Percentiles rank a stretch among this genome's conserved stretches.
Conservation (phyloP, 1,140 invertebrate genomes). For the Brachionus rubens region DNA sequence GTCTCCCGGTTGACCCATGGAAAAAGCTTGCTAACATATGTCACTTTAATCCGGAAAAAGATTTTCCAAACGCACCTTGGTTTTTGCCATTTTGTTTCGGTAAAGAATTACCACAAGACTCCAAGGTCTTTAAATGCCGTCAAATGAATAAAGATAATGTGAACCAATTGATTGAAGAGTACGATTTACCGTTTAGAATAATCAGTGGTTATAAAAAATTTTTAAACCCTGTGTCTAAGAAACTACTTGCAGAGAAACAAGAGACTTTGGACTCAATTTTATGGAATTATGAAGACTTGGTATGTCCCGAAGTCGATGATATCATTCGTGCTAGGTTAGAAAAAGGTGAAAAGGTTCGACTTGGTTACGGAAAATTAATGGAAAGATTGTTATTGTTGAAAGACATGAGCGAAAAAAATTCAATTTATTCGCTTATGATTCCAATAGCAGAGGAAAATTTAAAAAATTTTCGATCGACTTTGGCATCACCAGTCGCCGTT, state of each 20-base stretch:
- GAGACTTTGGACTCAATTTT: slow-evolving; percentile 53
- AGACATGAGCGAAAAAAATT: slow-evolving; percentile 48
- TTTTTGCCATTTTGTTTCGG: slow-evolving; percentile 56
- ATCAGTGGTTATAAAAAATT: slow-evolving; percentile 50
- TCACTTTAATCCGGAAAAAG: slow-evolving; percentile 54
- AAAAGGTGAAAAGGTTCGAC: slow-evolving; percentile 48
- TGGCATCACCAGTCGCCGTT: slow-evolving; percentile 55
- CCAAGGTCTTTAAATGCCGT: slow-evolving; percentile 48
- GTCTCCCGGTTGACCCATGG: slow-evolving; percentile 56
- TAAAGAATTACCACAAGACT: slow-evolving; percentile 48
- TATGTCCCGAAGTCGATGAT: slow-evolving; percentile 51
- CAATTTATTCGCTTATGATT: slow-evolving; percentile 51
- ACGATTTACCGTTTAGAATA: slow-evolving; percentile 52
- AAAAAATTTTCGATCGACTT: slow-evolving; percentile 50
- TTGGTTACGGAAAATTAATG: slow-evolving; percentile 54
- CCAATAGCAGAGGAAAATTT: slow-evolving; percentile 52
- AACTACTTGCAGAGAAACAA: slow-evolving; percentile 50
- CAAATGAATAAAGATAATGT: slow-evolving; percentile 52
- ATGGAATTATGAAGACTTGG: slow-evolving; percentile 59
- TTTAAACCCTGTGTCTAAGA: slow-evolving; percentile 51
- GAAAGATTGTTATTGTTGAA: slow-evolving; percentile 54
- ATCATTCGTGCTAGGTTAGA: slow-evolving; percentile 50
- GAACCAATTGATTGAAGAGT: slow-evolving; percentile 51
- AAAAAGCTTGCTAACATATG: slow-evolving; percentile 56
- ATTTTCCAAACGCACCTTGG: slow-evolving; percentile 55